Conservation (phyloP, 2,797 vertebrate species). For the Poeciliopsis turneri region DNA sequence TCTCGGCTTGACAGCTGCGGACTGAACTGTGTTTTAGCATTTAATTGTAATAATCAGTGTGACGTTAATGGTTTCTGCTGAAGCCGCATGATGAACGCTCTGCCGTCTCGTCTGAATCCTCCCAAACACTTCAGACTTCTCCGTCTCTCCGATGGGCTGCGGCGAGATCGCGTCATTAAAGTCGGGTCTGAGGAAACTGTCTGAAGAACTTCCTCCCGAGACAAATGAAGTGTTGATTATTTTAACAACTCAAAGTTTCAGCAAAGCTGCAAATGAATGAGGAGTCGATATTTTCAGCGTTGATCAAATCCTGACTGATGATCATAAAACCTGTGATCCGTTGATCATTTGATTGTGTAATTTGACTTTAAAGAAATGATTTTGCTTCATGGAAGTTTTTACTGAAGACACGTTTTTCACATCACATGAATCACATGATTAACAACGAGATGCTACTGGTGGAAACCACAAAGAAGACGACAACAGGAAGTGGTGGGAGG, state of each 20-base stretch:
- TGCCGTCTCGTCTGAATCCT: conserved; percentile 16
- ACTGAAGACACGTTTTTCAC: too few species aligned
- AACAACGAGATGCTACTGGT: too few species aligned
- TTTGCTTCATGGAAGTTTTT: too few species aligned
- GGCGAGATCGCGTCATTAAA: conserved; percentile 5
- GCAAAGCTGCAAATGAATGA: neutral
- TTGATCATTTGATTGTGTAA: too few species aligned
- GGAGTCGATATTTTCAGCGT: neutral
- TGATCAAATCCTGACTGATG: neutral
- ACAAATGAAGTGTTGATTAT: neutral
- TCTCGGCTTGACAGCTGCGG: conserved; percentile 3
- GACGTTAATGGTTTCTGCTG: conserved; percentile 7
- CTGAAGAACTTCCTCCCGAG: neutral
- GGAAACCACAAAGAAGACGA: too few species aligned
- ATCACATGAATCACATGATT: too few species aligned
- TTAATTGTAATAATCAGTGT: conserved; percentile 7
- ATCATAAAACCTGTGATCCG: neutral
- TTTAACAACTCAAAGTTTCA: neutral
- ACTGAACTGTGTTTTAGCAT: conserved; percentile 2
- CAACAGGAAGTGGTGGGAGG: too few species aligned
- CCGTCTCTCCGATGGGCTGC: neutral
- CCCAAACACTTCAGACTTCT: neutral
- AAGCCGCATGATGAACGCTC: conserved; percentile 1
- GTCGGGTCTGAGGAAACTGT: neutral
- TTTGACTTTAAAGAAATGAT: too few species aligned